Conservation (phyloP, 2,888 invertebrate species). For the Bedellia somnulentella region DNA sequence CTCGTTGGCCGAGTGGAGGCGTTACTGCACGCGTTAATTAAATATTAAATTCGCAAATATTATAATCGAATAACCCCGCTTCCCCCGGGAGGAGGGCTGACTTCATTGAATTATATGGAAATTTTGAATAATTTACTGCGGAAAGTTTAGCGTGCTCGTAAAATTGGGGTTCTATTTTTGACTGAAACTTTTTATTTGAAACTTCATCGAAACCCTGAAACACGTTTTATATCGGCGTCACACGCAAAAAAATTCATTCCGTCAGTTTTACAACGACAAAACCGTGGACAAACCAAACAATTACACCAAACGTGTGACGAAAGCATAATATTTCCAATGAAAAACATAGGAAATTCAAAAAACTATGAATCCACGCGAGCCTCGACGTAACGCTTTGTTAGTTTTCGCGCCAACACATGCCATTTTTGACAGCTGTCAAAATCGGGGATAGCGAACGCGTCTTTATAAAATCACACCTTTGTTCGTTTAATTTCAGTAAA, state of each 20-base stretch:
- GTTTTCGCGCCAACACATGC: slow-evolving; percentile 43
- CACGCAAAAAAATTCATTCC: slow-evolving; percentile 50
- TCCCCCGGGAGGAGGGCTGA: slow-evolving; percentile 29
- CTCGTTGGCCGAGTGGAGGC: slow-evolving; percentile 10
- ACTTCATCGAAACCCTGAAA: background rate
- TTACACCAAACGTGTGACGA: slow-evolving; percentile 49
- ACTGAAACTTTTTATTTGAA: background rate
- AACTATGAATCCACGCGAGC: slow-evolving; percentile 16
- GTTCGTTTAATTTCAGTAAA: too few relatives aligned
- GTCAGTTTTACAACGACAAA: slow-evolving; percentile 20
- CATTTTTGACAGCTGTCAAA: slow-evolving; percentile 57
- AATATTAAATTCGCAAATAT: slow-evolving; percentile 59
- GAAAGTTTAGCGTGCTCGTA: slow-evolving; percentile 8
- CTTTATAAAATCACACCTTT: slow-evolving; percentile 32
- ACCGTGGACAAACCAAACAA: slow-evolving; percentile 53
- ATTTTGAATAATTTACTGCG: slow-evolving; percentile 55
- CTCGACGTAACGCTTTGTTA: slow-evolving; percentile 30
- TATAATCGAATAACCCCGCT: slow-evolving; percentile 27
- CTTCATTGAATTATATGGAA: slow-evolving; percentile 57
- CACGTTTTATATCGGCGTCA: slow-evolving; percentile 27
- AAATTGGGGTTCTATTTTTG: background rate
- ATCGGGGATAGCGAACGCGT: slow-evolving; percentile 28
- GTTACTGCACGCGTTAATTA: slow-evolving; percentile 54
- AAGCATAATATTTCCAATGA: slow-evolving; percentile 43
- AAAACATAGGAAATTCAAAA: slow-evolving; percentile 15